Conservation (phyloP, 2,797 vertebrate species). For the Acanthiza pusilla region DNA sequence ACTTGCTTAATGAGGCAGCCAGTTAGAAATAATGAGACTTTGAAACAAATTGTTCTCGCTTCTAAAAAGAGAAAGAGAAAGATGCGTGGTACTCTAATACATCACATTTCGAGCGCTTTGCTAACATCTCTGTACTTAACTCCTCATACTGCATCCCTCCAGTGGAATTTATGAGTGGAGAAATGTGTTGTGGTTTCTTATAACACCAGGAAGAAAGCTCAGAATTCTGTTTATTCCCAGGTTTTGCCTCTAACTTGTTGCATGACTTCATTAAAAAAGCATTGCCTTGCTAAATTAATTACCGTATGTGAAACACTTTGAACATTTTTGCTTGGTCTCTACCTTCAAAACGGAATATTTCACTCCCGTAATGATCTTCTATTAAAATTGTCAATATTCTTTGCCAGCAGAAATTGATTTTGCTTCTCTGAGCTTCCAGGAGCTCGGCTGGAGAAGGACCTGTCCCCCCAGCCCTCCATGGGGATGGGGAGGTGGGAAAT, state of each 20-base stretch:
- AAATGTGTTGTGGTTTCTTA: neutral
- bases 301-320: neutral
- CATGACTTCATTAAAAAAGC: conserved; percentile 31
- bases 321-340: conserved; percentile 19
- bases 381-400: conserved; percentile 22
- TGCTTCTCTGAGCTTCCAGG: neutral
- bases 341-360: conserved; percentile 7
- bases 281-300: conserved; percentile 21
- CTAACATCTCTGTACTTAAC: neutral
- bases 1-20: conserved; percentile 65
- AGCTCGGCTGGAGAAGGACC: neutral
- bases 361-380: neutral
- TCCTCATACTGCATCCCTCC: neutral
- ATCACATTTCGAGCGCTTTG: neutral
- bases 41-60: conserved; percentile 63
- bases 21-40: conserved; percentile 67
- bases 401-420: neutral
- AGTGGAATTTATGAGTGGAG: neutral
- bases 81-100: neutral
- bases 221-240: neutral
- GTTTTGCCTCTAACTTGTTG: conserved; percentile 12
- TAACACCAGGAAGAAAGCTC: neutral
- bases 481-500: neutral
- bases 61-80: conserved; percentile 44
- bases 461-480: neutral